These are phyloP conservation scores for Lypha dubia DNA, from an alignment of 2,888 invertebrate species.

Conservation along the genomic window DNA sequence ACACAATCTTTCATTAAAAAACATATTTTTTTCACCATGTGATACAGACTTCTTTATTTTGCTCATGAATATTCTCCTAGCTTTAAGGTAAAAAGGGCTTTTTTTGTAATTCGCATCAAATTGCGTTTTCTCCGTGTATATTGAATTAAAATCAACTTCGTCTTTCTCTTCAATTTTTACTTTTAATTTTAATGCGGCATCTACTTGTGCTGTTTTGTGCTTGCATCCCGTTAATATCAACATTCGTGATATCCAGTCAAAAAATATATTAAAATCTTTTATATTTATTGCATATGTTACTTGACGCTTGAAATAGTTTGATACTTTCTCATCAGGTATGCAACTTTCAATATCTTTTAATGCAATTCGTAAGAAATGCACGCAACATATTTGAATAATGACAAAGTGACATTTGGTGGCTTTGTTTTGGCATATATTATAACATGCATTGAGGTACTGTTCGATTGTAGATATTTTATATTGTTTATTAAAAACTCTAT, in stretches of 20 bases:
- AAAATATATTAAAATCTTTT: not conserved
- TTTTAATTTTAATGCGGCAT: not conserved
- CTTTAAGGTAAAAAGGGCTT: not conserved
- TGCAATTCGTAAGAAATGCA: constrained; percentile 30
- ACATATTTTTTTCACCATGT: constrained; percentile 4
- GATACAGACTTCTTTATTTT: not conserved
- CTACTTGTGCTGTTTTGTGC: not conserved
- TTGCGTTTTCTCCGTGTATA: not conserved
- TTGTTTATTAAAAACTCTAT: constrained; percentile 34
- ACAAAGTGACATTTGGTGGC: not conserved
- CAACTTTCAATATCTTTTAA: constrained; percentile 2
- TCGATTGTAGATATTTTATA: not conserved
- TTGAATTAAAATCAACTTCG: not conserved
- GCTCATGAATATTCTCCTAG: not conserved
- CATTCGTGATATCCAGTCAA: constrained; percentile 3
- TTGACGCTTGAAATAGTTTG: not conserved
- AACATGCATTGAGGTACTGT: constrained; percentile 19
- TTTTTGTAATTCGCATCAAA: not conserved
- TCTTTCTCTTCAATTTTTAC: not conserved
- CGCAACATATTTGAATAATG: constrained; percentile 36
- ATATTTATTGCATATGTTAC: constrained; percentile 3
- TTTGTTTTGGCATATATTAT: not conserved
- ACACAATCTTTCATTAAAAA: not conserved
- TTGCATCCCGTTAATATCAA: not conserved
- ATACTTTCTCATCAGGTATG: not conserved